Conservation (phyloP, 2,113 vertebrate species). For the Siniperca chuatsi region DNA sequence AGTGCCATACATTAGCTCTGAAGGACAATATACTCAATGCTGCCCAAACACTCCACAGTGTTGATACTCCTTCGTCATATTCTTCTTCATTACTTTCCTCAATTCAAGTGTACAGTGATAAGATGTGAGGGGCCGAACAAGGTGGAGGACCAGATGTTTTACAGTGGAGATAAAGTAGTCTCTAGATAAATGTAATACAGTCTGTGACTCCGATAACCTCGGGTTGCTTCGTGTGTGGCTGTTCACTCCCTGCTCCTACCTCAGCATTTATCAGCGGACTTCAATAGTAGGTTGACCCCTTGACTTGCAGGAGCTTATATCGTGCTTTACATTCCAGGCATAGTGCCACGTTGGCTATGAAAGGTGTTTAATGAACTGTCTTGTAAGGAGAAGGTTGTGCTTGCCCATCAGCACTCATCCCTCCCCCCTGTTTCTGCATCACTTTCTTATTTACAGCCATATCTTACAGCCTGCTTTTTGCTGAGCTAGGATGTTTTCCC, state of each 20-base stretch:
- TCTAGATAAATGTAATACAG: constrained; percentile 51
- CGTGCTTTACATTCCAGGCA: constrained; percentile 60
- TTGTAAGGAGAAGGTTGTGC: constrained; percentile 55
- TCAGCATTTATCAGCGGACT: constrained; percentile 70
- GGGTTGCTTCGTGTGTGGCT: constrained; percentile 16
- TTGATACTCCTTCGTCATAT: constrained; percentile 14
- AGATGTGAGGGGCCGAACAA: constrained; percentile 17
- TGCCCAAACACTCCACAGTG: neutral
- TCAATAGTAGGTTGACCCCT: constrained; percentile 54
- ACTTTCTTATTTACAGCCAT: constrained; percentile 76
- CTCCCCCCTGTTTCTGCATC: constrained; percentile 70
- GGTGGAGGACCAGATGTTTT: constrained; percentile 50
- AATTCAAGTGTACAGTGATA: constrained; percentile 10
- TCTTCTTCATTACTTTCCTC: constrained; percentile 14
- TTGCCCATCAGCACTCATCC: constrained; percentile 63
- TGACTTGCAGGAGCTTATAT: constrained; percentile 65
- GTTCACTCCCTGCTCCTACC: constrained; percentile 45
- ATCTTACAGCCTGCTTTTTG: constrained; percentile 68
- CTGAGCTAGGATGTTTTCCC: constrained; percentile 70
- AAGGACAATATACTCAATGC: neutral
- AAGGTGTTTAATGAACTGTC: constrained; percentile 79
- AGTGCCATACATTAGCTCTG: constrained; percentile 10
- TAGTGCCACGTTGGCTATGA: constrained; percentile 42
- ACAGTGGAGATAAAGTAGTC: constrained; percentile 48
- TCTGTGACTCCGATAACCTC: constrained; percentile 52